Evolutionary conservation across 2,113 vertebrate genomes (phyloP).

Genomic region (Stictonetta naevosa): DNA sequence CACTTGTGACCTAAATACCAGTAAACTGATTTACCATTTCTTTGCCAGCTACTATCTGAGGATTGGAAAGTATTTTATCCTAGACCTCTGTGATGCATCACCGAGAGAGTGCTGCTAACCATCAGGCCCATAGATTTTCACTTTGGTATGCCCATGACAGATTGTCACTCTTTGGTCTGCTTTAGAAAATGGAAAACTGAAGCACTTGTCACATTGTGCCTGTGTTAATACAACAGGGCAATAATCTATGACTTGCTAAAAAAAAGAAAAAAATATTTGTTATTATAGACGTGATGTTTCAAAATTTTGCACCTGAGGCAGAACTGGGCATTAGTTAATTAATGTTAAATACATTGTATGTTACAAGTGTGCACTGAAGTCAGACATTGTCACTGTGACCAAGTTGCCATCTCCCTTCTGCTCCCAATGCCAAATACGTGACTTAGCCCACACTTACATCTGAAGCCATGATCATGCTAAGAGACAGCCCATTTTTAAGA

Average conservation of each 20-base stretch:
- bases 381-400: not conserved
- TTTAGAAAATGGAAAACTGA: not conserved
- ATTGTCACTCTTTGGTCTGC: not conserved
- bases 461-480: no score
- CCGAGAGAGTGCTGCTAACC: not conserved
- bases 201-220: not conserved
- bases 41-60: not conserved
- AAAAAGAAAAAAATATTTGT: not conserved
- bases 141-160: not conserved
- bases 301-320: not conserved
- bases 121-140: not conserved
- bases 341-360: not conserved
- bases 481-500: not conserved
- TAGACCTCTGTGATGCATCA: not conserved
- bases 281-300: not conserved
- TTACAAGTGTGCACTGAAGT: not conserved
- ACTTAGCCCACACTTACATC: not conserved
- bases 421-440: not conserved
- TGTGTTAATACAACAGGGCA: not conserved
- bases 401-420: not conserved
- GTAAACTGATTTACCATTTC: not conserved
- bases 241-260: not conserved
- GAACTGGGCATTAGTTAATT: not conserved
- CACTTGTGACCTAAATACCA: not conserved
- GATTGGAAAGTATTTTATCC: not conserved